Conservation (phyloP, 2,888 invertebrate species). For the Chydorus sphaericus region DNA sequence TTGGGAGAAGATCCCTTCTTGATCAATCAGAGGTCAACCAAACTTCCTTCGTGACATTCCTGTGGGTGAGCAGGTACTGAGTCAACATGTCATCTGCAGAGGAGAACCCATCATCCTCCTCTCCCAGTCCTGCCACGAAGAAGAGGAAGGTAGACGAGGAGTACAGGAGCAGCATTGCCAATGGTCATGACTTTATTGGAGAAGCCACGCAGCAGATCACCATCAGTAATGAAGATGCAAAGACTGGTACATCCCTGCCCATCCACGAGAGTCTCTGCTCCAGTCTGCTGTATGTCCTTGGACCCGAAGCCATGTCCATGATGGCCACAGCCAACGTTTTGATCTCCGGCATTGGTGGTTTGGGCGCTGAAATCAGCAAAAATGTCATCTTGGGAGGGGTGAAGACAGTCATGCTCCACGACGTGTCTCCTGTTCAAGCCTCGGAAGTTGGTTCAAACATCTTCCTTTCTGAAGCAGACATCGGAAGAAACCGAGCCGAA, state of each 20-base stretch:
- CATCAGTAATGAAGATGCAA: no score
- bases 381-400: conserved; percentile 97
- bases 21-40: no score
- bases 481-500: conserved; percentile 37
- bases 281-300: conserved; percentile 90
- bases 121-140: conserved; percentile 9
- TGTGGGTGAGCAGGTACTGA: no score
- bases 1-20: no score
- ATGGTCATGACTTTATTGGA: not conserved
- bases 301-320: conserved; percentile 97
- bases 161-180: not conserved
- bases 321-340: conserved; percentile 93
- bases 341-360: conserved; percentile 83
- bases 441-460: conserved; percentile 70
- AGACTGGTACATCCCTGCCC: conserved; percentile 30
- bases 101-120: conserved; percentile 5
- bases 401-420: conserved; percentile 92
- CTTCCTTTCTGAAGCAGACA: conserved; percentile 33
- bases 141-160: conserved; percentile 6
- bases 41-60: no score
- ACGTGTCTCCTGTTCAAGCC: conserved; percentile 52
- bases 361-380: conserved; percentile 96
- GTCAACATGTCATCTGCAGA: conserved; percentile 14
- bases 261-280: conserved; percentile 85
- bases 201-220: not conserved